Percentiles rank a stretch among this genome's conserved stretches.
phyloP scores from a whole-genome alignment of 1,140 invertebrate genomes.

The Nilaparvata lugens region DNA sequence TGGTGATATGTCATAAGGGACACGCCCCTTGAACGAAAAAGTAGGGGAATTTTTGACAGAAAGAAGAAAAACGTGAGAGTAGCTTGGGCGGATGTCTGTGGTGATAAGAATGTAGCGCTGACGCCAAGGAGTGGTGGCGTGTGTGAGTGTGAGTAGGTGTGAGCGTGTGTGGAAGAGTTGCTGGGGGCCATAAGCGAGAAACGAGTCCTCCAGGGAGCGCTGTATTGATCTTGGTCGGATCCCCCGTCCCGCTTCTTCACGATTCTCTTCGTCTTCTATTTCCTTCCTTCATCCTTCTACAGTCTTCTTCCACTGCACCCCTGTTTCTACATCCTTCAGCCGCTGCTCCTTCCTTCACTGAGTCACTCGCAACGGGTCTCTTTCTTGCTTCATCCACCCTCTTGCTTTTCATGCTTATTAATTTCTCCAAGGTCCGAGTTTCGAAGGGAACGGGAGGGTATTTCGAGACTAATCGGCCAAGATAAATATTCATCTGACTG shows the following conservation, averaged over 20 bases:
- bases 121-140: too few relatives aligned
- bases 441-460: too few relatives aligned
- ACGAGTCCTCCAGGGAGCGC: neutral
- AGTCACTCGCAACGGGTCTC: neutral
- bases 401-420: constrained; percentile 2
- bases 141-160: too few relatives aligned
- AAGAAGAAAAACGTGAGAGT: too few relatives aligned
- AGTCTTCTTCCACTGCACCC: neutral
- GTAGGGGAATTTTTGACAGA: too few relatives aligned
- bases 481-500: constrained; percentile 18
- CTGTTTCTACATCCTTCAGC: neutral
- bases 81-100: too few relatives aligned
- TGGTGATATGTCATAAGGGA: too few relatives aligned
- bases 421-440: neutral
- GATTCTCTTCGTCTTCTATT: neutral
- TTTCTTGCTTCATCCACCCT: neutral
- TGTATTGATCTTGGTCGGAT: neutral
- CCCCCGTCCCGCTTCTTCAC: neutral
- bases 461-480: constrained; percentile 10
- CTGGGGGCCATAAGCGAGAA: neutral
- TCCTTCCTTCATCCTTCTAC: neutral
- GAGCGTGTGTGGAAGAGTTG: too few relatives aligned
- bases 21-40: too few relatives aligned
- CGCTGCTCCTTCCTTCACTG: neutral
- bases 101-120: too few relatives aligned